Evolutionary conservation across 2,888 invertebrate species (phyloP).

Genomic region (Syritta pipiens): DNA sequence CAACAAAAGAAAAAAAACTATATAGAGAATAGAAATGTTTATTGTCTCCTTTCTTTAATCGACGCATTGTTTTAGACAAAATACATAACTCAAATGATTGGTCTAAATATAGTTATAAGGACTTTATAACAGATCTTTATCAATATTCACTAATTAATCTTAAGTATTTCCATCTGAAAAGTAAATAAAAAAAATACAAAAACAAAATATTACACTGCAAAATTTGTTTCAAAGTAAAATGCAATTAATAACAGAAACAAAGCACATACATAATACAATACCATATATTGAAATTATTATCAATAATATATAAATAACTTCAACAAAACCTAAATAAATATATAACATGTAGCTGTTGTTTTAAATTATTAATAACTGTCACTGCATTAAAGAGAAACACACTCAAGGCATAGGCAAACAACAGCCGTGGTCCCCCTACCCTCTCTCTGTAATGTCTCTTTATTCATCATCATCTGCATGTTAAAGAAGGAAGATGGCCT

Average conservation of each 20-base stretch:
- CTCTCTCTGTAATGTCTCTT: constrained; percentile 27
- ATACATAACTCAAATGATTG: constrained; percentile 40
- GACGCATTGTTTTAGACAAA: constrained; percentile 61
- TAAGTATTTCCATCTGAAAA: constrained; percentile 58
- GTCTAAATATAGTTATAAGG: constrained; percentile 49
- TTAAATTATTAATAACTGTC: constrained; percentile 48
- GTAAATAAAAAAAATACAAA: constrained; percentile 10
- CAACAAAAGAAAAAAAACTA: neutral
- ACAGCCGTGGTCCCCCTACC: constrained; percentile 5
- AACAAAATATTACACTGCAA: constrained; percentile 12
- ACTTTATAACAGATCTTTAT: constrained; percentile 49
- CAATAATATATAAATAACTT: constrained; percentile 27
- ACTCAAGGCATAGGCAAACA: neutral
- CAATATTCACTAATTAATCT: constrained; percentile 44
- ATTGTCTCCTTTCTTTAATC: constrained; percentile 61
- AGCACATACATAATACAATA: constrained; percentile 26
- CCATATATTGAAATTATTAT: constrained; percentile 59
- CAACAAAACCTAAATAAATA: constrained; percentile 54
- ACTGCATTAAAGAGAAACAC: constrained; percentile 61
- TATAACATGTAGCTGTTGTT: constrained; percentile 61
- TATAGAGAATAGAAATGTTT: constrained; percentile 39
- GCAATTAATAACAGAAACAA: constrained; percentile 29
- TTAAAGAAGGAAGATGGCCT: constrained; percentile 32
- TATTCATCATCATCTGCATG: constrained; percentile 15
- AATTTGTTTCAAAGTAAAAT: constrained; percentile 41